Percentiles rank a stretch among this genome's conserved stretches.
Conservation (phyloP, 2,888 invertebrate species). For the Sabellastarte sp. region DNA sequence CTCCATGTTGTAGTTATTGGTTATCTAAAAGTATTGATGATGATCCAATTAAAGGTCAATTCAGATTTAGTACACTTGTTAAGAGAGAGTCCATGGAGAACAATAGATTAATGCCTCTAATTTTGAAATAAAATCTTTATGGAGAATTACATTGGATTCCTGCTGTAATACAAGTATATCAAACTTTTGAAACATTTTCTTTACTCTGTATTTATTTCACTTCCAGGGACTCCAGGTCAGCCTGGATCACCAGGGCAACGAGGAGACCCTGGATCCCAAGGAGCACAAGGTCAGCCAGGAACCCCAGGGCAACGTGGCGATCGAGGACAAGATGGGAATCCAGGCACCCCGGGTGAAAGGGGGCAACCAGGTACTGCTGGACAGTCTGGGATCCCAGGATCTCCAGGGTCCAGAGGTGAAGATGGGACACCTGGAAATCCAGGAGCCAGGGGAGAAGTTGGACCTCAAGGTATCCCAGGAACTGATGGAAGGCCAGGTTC, state of each 20-base stretch:
- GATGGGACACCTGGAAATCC: conserved; percentile 5
- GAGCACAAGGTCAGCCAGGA: conserved; percentile 12
- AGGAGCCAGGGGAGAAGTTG: conserved; percentile 21
- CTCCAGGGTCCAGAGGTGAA: conserved; percentile 7
- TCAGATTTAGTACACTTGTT: too few relatives aligned
- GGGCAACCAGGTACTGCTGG: conserved; percentile 16
- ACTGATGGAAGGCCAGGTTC: neutral
- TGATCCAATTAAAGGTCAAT: too few relatives aligned
- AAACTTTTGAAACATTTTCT: too few relatives aligned
- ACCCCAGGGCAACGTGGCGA: conserved; percentile 12
- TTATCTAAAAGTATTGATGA: too few relatives aligned
- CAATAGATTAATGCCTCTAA: too few relatives aligned
- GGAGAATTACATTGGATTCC: too few relatives aligned
- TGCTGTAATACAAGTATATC: too few relatives aligned
- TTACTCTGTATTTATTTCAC: too few relatives aligned
- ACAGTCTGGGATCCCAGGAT: conserved; percentile 15
- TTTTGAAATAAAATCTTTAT: too few relatives aligned
- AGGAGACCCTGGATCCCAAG: conserved; percentile 16
- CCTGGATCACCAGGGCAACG: conserved; percentile 16
- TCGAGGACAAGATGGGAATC: conserved; percentile 5
- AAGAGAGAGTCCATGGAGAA: too few relatives aligned
- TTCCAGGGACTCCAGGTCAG: conserved; percentile 12
- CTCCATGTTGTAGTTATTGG: too few relatives aligned
- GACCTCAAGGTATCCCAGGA: conserved; percentile 6
- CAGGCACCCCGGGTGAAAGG: conserved; percentile 10